Evolutionary conservation across 2,797 vertebrate species (phyloP), one percentile per base, ranked within the genome.

Genomic region (Spatula clypeata): DNA sequence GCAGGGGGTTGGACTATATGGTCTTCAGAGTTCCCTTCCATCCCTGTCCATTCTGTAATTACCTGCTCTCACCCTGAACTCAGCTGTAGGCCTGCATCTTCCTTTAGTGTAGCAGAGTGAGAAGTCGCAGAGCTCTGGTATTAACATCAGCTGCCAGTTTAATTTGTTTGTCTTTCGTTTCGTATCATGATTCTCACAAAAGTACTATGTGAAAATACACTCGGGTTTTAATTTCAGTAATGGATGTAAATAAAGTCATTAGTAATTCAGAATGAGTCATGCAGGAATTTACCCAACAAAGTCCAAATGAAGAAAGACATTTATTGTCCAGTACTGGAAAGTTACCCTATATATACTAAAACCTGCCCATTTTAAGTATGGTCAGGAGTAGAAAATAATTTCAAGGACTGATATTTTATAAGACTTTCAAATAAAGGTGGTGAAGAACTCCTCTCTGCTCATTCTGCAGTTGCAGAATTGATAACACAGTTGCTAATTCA

Each of bases 101-200:
- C 38, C 53, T 88, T 71, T 38, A 70, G 34, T n/a, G 18, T 26
- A 29, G 32, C 29, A 27, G 19, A 44, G 31, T 20, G 36, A 80
- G 70, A 92, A 90, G 44, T 74, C 53, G 16, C 21, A 45, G 54
- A 67, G 23, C 8, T 16, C 38, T 76, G 16, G 11, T 57, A 53
- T 70, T 20, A 62, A 19, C 51, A 67, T 60, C 34, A 26, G 0
- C 0, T 62, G 34, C 26, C 38, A n/a, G 18, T 26, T 76, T 40
- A 34, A 19, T 32, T 58, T 29, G 18, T 73, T 84, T 29, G 18
- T 73, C 81, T 88, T 86, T 72, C 66, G 23, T 71, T 69, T 90
- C 10, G 32, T 40, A 67, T 38, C 23, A 23, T 17, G 13, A 32
- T 70, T 62, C 6, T 79, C 31, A 83, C 36, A 84, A 71, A 91